Conservation (phyloP, 2,113 vertebrate species). For the Lathamus discolor region DNA sequence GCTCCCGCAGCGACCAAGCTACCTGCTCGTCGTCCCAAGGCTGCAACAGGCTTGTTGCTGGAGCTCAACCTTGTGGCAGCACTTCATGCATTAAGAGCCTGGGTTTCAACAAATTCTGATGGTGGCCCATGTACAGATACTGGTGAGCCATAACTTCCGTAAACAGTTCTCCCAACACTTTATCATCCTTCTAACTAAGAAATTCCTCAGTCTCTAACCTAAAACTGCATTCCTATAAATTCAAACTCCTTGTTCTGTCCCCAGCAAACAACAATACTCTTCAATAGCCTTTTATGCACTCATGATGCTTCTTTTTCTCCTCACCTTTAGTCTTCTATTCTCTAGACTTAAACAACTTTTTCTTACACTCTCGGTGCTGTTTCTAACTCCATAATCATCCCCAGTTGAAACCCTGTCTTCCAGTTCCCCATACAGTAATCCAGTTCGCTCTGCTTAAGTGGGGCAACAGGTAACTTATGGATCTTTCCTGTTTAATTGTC, state of each 20-base stretch:
- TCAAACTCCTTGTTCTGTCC: not conserved
- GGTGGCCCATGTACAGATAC: not conserved
- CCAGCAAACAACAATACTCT: not conserved
- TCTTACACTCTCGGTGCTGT: not conserved
- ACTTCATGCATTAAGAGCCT: not conserved
- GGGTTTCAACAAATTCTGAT: not conserved
- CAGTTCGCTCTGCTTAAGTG: too few relatives aligned
- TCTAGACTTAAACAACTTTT: not conserved
- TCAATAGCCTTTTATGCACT: not conserved
- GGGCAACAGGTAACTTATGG: not conserved
- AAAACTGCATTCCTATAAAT: not conserved
- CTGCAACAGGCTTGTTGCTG: not conserved
- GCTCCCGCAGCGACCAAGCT: fast-evolving
- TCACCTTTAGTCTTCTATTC: not conserved
- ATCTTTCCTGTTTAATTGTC: not conserved
- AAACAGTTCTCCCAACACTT: not conserved
- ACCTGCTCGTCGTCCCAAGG: not conserved
- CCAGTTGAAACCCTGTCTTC: not conserved
- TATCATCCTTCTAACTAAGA: not conserved
- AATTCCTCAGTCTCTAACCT: not conserved
- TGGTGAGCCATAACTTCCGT: not conserved
- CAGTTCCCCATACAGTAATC: not conserved
- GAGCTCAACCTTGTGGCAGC: not conserved
- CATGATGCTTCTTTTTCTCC: not conserved
- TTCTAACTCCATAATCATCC: not conserved